These are phyloP conservation scores for Rhabdornis inornatus DNA, from an alignment of 2,113 vertebrate species.

Conservation along the genomic window DNA sequence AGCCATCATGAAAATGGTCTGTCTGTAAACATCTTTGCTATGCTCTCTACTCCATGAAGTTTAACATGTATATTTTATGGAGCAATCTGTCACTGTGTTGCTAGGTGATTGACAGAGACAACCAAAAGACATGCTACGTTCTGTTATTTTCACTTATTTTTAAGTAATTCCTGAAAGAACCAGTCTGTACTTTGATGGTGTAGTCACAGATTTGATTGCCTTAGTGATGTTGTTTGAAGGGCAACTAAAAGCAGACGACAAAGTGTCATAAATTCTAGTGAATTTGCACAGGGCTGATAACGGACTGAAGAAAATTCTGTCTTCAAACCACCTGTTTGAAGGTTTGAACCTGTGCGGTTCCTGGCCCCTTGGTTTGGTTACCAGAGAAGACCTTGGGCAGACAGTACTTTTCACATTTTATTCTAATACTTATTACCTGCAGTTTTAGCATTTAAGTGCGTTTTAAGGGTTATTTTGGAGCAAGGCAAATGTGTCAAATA, in stretches of 20 bases:
- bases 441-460: neutral
- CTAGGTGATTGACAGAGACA: neutral
- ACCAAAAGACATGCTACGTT: neutral
- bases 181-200: neutral
- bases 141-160: neutral
- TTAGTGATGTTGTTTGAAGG: neutral
- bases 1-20: neutral
- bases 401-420: neutral
- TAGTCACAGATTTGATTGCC: neutral
- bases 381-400: accelerated
- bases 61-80: neutral
- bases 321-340: neutral
- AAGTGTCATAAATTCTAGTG: neutral
- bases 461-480: neutral
- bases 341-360: neutral
- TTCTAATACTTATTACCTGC: neutral
- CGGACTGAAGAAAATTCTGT: neutral
- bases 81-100: neutral
- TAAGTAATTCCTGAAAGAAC: neutral
- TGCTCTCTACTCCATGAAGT: neutral
- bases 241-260: neutral
- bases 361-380: neutral
- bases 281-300: neutral
- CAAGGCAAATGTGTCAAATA: neutral
- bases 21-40: neutral